phyloP scores from a whole-genome alignment of 2,888 invertebrate species.

The Melinaea menophilus region DNA sequence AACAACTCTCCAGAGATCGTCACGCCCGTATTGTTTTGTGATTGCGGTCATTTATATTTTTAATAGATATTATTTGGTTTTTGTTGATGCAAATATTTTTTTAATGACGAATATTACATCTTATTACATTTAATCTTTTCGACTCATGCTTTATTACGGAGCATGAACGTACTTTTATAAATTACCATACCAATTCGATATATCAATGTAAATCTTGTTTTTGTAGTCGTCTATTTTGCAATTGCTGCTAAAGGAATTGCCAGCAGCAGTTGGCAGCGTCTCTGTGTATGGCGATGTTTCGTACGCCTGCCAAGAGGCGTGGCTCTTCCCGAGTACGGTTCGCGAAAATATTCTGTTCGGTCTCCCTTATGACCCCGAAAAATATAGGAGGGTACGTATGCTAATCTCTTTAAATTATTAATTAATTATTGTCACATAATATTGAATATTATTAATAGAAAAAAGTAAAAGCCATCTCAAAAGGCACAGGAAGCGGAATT shows the following conservation, averaged over 20 bases:
- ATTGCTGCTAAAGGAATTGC: constrained; percentile 85
- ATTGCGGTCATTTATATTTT: too few relatives aligned
- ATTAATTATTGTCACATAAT: not conserved
- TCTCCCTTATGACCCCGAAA: constrained; percentile 76
- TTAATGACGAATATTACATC: too few relatives aligned
- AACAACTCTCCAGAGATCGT: too few relatives aligned
- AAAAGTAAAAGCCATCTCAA: not conserved
- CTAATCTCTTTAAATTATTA: constrained; percentile 19
- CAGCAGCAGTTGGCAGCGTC: constrained; percentile 79
- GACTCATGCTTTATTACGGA: too few relatives aligned
- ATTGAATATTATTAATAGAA: not conserved
- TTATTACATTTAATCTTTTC: too few relatives aligned
- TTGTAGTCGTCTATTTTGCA: constrained; percentile 80
- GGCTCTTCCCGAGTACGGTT: constrained; percentile 88
- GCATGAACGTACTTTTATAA: not conserved
- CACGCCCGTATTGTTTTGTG: too few relatives aligned
- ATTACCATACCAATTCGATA: not conserved
- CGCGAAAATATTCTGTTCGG: constrained; percentile 94
- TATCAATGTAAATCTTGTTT: constrained; percentile 11
- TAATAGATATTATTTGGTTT: too few relatives aligned
- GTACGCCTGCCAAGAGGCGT: constrained; percentile 91
- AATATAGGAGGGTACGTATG: constrained; percentile 71
- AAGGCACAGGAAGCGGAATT: not conserved
- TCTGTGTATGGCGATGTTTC: constrained; percentile 80
- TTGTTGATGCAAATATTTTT: too few relatives aligned